Conservation (phyloP, 1,140 invertebrate genomes). For the Drosophila pandora region DNA sequence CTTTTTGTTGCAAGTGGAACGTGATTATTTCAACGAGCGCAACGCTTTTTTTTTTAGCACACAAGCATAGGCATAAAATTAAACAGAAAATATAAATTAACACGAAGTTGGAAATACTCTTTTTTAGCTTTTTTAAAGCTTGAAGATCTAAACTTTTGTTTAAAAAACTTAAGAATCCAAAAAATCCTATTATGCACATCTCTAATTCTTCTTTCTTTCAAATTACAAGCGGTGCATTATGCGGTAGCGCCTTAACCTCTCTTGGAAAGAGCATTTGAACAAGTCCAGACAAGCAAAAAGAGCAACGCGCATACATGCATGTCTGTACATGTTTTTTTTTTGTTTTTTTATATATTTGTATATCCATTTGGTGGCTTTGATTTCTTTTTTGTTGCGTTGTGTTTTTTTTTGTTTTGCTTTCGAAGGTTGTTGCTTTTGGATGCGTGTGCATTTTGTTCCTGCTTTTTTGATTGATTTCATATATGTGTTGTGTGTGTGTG, state of each 20-base stretch:
- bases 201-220: too few relatives aligned
- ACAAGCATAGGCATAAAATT: constrained; percentile 11
- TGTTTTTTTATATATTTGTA: constrained; percentile 6
- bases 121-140: too few relatives aligned
- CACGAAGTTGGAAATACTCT: background rate
- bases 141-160: too few relatives aligned
- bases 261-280: constrained; percentile 1
- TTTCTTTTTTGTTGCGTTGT: constrained; percentile 43
- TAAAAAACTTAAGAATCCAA: too few relatives aligned
- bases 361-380: constrained; percentile 51
- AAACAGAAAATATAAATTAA: background rate
- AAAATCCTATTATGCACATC: too few relatives aligned
- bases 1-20: constrained; percentile 73
- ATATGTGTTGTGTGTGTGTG: constrained; percentile 28
- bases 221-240: background rate
- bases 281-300: constrained; percentile 9
- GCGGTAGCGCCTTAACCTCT: background rate
- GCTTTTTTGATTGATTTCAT: constrained; percentile 12
- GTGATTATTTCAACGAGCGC: constrained; percentile 74
- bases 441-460: constrained; percentile 23
- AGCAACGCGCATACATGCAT: constrained; percentile 16
- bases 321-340: constrained; percentile 22
- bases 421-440: constrained; percentile 1
- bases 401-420: constrained; percentile 3
- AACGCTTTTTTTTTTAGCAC: constrained; percentile 48